Base-by-base conservation (phyloP, 2,888 invertebrate species). In the Punctoribates punctum region DNA sequence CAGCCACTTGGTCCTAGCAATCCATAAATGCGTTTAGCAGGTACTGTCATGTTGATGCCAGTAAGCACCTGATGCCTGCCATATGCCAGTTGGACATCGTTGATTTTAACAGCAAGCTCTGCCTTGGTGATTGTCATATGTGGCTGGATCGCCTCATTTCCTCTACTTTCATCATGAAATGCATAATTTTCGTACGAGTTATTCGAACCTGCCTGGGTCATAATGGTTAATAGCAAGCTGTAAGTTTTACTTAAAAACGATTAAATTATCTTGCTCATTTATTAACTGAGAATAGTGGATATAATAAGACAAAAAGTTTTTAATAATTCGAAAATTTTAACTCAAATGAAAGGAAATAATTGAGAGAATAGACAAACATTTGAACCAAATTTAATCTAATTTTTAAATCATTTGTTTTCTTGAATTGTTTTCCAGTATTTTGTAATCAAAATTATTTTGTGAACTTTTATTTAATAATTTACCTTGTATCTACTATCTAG, bases 11-110 rank as follows among this genome's bases (percentile, higher is more conserved):
- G 75, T 17, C 75, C 75, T 0, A 75, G 17, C 17, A 75, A 48
- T 4, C 75, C 75, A 70, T 75, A 75, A 6, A 75, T 75, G 6
- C 72, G 17, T n/a, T 67, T 72, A 11, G 46, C 46, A 0, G 75
- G 75, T 27, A 75, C 75, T 42, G 62, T 75, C 75, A 75, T 75
- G 38, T 75, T 75, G n/a, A 75, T 70, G 34, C 75, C 75, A 15
- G 62, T 57, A 8, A 75, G 62, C 38, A 75, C 75, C 34, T 75
- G 48, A 17, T 75, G 75, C 13, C 29, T 65, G 23, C 75, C 75
- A 75, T 75, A 75, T 25, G 38, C 67, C 5, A 75, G 67, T 8
- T 25, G 23, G 6, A 75, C 75, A 13, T 75, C 34, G 1, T 8
- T 25, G 1, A 75, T 72, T 51, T 62, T 48, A 6, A 75, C 70